phyloP scores from a whole-genome alignment of 1,140 invertebrate species.

The Orchestia grillus region DNA sequence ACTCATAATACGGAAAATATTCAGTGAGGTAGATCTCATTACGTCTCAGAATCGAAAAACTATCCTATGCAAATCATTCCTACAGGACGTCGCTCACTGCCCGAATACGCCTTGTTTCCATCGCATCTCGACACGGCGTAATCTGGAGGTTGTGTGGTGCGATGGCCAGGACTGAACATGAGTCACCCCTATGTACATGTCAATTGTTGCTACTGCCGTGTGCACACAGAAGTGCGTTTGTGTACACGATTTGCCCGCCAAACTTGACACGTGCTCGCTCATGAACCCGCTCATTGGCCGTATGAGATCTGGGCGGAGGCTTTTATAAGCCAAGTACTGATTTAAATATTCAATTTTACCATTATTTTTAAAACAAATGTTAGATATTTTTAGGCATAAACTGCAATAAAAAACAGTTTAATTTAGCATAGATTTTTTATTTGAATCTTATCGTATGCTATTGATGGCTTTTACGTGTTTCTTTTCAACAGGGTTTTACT shows the following conservation, averaged over 20 bases:
- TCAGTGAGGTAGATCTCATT: too few relatives aligned
- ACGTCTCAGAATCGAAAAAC: too few relatives aligned
- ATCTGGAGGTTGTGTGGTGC: background rate
- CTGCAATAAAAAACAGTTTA: too few relatives aligned
- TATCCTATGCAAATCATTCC: too few relatives aligned
- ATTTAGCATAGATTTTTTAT: background rate
- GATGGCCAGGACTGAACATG: background rate
- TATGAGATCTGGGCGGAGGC: background rate
- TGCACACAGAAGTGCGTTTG: conserved; percentile 1
- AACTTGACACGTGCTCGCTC: conserved; percentile 11
- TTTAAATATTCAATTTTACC: background rate
- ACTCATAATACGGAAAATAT: too few relatives aligned
- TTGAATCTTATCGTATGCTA: background rate
- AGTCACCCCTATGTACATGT: background rate
- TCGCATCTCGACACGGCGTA: too few relatives aligned
- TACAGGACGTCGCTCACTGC: too few relatives aligned
- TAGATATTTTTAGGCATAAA: too few relatives aligned
- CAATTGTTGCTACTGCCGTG: background rate
- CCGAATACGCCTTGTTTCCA: too few relatives aligned
- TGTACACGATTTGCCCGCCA: conserved; percentile 11
- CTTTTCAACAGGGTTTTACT: background rate
- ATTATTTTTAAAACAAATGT: too few relatives aligned
- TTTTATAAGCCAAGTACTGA: background rate
- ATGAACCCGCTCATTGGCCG: background rate
- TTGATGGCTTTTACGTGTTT: background rate